Evolutionary conservation across 2,888 invertebrate species (phyloP).

Genomic region (Nomada goodeniana): DNA sequence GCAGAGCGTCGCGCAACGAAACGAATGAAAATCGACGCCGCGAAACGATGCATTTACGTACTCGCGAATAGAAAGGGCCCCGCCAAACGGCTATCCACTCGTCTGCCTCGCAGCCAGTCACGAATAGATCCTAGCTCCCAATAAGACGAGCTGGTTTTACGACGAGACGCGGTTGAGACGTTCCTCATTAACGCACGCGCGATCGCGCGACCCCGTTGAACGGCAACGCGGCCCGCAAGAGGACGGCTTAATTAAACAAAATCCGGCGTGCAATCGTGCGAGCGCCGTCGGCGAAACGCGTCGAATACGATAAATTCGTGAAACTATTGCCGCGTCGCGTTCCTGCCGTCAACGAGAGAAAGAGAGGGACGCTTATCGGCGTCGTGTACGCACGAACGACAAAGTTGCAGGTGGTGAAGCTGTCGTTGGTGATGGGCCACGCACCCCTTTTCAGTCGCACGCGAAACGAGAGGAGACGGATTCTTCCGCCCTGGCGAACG

Average conservation of each 20-base stretch:
- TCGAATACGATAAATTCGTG: slow-evolving; percentile 37
- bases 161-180: neutral
- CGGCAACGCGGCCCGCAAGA: neutral
- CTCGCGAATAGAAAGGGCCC: too few relatives aligned
- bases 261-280: slow-evolving; percentile 25
- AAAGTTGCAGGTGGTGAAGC: slow-evolving; percentile 69
- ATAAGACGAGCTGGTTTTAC: neutral
- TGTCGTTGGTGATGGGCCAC: slow-evolving; percentile 68
- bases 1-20: too few relatives aligned
- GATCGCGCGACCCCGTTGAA: neutral
- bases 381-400: slow-evolving; percentile 57
- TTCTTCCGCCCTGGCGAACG: slow-evolving; percentile 12
- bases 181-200: slow-evolving; percentile 6
- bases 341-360: slow-evolving; percentile 17
- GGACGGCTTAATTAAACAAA: slow-evolving; percentile 28
- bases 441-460: slow-evolving; percentile 51
- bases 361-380: slow-evolving; percentile 52
- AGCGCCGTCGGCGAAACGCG: neutral
- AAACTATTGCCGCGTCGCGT: slow-evolving; percentile 42
- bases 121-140: too few relatives aligned
- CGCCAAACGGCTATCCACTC: too few relatives aligned
- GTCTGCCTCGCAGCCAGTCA: too few relatives aligned
- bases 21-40: too few relatives aligned
- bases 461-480: slow-evolving; percentile 25
- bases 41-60: too few relatives aligned